Base-by-base conservation (phyloP, 1,140 invertebrate species). In the Dendroctonus valens region DNA sequence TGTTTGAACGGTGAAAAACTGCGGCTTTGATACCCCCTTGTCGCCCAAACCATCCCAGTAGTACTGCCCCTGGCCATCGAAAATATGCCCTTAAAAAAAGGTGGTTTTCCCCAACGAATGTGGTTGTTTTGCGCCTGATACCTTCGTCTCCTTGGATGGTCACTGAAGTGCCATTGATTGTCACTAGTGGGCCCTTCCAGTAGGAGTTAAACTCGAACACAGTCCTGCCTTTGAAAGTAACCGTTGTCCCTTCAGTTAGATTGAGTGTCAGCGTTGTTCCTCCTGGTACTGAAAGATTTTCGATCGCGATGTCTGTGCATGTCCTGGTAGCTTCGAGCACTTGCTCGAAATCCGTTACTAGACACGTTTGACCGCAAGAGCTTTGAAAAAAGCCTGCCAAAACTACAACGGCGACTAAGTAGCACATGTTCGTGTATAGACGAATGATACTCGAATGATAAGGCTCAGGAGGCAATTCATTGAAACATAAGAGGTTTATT, bases 1-100 rank as follows among this genome's bases (percentile, higher is more conserved):
- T 5, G 64, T 51, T 15, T 50, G 41, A 6, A 66, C 40, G 6
- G 8, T 62, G n/a, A 62, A 57, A 12, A 53, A 52, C n/a, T 62
- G 38, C 9, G 66, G 51, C 49, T 68, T 68, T 26, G 39, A 15
- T 48, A 58, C n/a, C 14, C 64, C 64, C 39, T 40, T 46, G 12
- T 66, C 64, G 9, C 64, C 64, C 12, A 9, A n/a, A 26, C 54
- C 53, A 39, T 66, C 64, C 64, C 64, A 66, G 12, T 66, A 66
- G 3, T 15, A n/a, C 51, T 50, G n/a, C 5, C 64, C 64, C 44
- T 59, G 64, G 11, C 64, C 64, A 37, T 66, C 48, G 15, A 57
- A 55, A 37, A 60, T 55, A 44, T n/a, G 12, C 39, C 59, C 58
- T 60, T 14, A 51, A 53, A 39, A 38, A 38, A 41, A 37, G 5